Base-by-base conservation (phyloP, 2,888 invertebrate genomes). In the Phalera bucephala region DNA sequence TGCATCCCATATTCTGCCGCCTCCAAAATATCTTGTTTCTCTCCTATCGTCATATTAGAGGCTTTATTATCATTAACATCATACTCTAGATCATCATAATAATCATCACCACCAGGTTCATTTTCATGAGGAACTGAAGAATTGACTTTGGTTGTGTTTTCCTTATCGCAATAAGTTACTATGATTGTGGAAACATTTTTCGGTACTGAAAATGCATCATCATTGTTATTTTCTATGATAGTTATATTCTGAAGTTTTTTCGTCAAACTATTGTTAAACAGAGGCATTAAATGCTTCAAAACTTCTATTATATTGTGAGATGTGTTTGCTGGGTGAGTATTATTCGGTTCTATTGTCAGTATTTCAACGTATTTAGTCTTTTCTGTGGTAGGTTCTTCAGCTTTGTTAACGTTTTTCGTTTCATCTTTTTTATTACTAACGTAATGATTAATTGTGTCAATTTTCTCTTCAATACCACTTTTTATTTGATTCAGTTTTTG, bases 1-100 rank as follows among this genome's bases (percentile, higher is more conserved):
- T 91, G 86, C 64, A 95, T 83, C 1, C 94, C 94, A 57, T 91
- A 92, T 52, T 93, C 91, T 2, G 92, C 91, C n/a, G 94, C 94
- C 66, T 92, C 92, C 40, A 92, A 74, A n/a, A 94, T 75, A 50
- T 93, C 92, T 42, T 64, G 81, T 34, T 76, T 77, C 41, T 79
- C 79, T 25, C 65, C 73, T 21, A 54, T 49, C 1, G 80, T 78
- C 29, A 72, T 38, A 44, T 71, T 75, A n/a, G 30, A 31, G 9
- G 51, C 49, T 38, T 71, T 60, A 17, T 53, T 49, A 13, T 58
- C 55, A 10, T 55, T 45, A 28, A 19, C 46, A 15, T 61, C 59
- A 5, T 39, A 35, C 2, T 51, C 60, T 2, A 37, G n/a, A 26
- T 63, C 58, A 8, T 43, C 34, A 34, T 60, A 59, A 11, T 67